Conservation (phyloP, 2,113 vertebrate species). For the Aspiorhynchus laticeps region DNA sequence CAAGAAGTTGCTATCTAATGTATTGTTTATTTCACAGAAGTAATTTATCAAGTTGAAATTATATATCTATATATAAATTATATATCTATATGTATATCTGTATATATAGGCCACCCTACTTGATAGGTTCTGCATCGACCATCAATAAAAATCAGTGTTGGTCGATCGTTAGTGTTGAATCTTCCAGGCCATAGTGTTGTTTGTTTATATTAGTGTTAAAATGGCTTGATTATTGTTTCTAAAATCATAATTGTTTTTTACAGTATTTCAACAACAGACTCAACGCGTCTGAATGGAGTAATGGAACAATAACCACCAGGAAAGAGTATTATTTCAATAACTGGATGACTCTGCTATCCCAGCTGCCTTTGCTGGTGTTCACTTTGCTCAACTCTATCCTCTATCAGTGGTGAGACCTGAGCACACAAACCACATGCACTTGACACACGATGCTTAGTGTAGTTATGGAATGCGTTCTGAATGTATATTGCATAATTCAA, state of each 20-base stretch:
- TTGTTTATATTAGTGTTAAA: not conserved
- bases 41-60: too few species aligned
- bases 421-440: not conserved
- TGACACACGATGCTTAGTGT: not conserved
- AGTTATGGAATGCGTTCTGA: not conserved
- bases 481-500: not conserved
- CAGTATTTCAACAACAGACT: constrained; percentile 85
- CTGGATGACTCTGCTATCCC: constrained; percentile 88
- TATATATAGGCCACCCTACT: too few species aligned
- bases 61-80: too few species aligned
- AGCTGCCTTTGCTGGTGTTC: constrained; percentile 88
- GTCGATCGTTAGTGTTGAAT: not conserved
- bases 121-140: too few species aligned
- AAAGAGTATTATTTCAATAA: constrained; percentile 86
- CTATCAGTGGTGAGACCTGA: constrained; percentile 81
- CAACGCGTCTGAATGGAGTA: constrained; percentile 60
- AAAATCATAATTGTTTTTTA: not conserved
- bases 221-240: not conserved
- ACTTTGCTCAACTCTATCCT: constrained; percentile 89
- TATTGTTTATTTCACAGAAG: too few species aligned
- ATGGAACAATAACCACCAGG: constrained; percentile 49
- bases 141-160: not conserved
- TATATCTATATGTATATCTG: too few species aligned
- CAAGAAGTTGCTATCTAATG: too few species aligned
- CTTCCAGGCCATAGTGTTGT: not conserved